Evolutionary conservation across 2,888 invertebrate species (phyloP), one percentile per base, ranked within the genome.

Genomic region (Sicus ferrugineus): DNA sequence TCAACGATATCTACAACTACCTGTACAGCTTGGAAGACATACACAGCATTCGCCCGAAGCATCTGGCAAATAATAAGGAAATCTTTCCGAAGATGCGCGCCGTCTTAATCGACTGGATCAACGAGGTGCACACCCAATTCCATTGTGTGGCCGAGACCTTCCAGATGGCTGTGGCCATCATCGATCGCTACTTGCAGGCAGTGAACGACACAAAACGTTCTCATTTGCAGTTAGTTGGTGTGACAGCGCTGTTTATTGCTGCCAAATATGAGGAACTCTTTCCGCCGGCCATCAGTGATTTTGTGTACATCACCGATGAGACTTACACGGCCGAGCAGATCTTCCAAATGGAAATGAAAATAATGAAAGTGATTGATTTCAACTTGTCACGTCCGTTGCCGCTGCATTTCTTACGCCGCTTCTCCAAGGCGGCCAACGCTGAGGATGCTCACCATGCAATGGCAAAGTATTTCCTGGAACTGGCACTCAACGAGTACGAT

Each of bases 241-340:
- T 95, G 1, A 91, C 96, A 0, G 92, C 96, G 0, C 90, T 98
- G 88, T 92, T 95, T 78, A 90, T 97, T 67, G 97, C 98, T 0
- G 90, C 93, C 79, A 98, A 98, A 84, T 97, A 95, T 80, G 98
- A 98, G 86, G 98, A 98, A 87, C 92, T 96, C 79, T 95, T 92
- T 79, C 89, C 93, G 1, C 96, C 97, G 0, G 93, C 94, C 56
- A 89, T 96, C 26, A 87, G 86, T 6, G 98, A 98, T 85, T 97
- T 97, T 86, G 92, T 94, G 16, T 95, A 92, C 82, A 93, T 98
- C 67, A 94, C 96, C 11, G 97, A 96, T 85, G 90, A 93, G 80
- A 91, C 95, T 0, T 98, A 94, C 83, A 89, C 89, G 3, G 92
- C 91, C 77, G 81, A 87, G 2, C 93, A 97, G 77, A 90, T 98